A percentile compares a stretch with the other conserved stretches of the same genome.
Evolutionary conservation across 37 sponge, comb jelly and placozoan genomes (phyloP).

Genomic region (Amphimedon queenslandica): DNA sequence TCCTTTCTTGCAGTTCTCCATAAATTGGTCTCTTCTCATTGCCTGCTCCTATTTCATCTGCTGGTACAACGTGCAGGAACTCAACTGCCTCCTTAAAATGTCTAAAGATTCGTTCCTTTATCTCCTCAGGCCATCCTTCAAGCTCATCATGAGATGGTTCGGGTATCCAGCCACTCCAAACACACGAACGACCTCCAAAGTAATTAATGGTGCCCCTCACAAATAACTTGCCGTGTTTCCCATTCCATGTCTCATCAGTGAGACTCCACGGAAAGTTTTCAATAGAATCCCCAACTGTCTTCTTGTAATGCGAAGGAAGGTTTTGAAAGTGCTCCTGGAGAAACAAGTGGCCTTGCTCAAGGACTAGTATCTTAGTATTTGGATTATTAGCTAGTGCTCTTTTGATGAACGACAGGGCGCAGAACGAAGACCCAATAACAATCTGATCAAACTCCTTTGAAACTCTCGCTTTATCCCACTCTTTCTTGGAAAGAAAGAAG

Average conservation of each 20-base stretch:
- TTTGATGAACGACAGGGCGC: constrained; percentile 23
- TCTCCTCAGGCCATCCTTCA: constrained; percentile 29
- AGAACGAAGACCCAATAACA: constrained; percentile 42
- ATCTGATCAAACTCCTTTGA: constrained; percentile 30
- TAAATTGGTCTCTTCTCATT: background rate
- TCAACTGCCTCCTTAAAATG: constrained; percentile 12
- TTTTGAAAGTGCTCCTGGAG: constrained; percentile 45
- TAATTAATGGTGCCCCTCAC: constrained; percentile 24
- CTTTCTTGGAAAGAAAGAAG: too few relatives aligned
- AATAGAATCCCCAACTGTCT: constrained; percentile 1
- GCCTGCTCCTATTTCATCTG: constrained; percentile 10
- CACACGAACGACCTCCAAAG: constrained; percentile 43
- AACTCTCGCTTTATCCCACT: constrained; percentile 9
- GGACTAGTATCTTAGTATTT: constrained; percentile 39
- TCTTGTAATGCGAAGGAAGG: constrained; percentile 13
- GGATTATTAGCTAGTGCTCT: constrained; percentile 15
- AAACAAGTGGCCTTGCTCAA: constrained; percentile 28
- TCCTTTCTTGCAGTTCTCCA: constrained; percentile 18
- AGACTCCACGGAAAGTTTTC: constrained; percentile 33
- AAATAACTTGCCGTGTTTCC: constrained; percentile 30
- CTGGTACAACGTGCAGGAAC: constrained; percentile 26
- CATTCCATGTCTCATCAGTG: constrained; percentile 10
- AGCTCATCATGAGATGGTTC: constrained; percentile 38
- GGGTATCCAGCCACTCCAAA: constrained; percentile 52
- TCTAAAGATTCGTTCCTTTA: constrained; percentile 1